Evolutionary conservation across 2,888 invertebrate genomes (phyloP).

Genomic region (Phasia obesa): DNA sequence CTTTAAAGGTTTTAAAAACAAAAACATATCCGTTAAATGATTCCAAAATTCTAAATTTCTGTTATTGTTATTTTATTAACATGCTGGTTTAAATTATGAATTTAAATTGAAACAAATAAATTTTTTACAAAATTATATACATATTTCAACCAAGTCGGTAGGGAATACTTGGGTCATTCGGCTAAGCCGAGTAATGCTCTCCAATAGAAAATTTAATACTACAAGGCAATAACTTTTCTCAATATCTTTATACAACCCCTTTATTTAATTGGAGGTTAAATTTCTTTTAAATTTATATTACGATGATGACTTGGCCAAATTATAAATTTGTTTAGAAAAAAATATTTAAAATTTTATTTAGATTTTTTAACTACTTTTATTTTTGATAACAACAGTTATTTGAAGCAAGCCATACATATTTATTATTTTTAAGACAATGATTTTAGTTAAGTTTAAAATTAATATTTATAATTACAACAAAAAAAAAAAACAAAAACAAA

Average conservation of each 20-base stretch:
- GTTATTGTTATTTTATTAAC: slow-evolving; percentile 1
- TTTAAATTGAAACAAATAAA: slow-evolving; percentile 48
- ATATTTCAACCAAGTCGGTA: not conserved
- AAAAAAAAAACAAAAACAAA: slow-evolving; percentile 58
- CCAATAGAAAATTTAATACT: not conserved
- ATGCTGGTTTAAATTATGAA: slow-evolving; percentile 35
- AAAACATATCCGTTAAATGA: slow-evolving; percentile 34
- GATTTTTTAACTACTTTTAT: slow-evolving; percentile 6
- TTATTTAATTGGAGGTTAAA: not conserved
- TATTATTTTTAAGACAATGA: slow-evolving; percentile 38
- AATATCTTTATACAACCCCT: not conserved
- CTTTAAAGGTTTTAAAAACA: slow-evolving; percentile 47
- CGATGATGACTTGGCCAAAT: slow-evolving; percentile 34
- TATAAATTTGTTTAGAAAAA: slow-evolving; percentile 57
- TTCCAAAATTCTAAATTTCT: slow-evolving; percentile 35
- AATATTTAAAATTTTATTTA: slow-evolving; percentile 37
- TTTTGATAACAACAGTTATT: slow-evolving; percentile 63
- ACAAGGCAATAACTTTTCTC: not conserved
- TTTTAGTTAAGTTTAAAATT: slow-evolving; percentile 49
- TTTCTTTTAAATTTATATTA: slow-evolving; percentile 10
- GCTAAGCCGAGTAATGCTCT: slow-evolving; percentile 33
- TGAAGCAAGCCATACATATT: slow-evolving; percentile 70
- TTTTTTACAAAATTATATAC: too few relatives aligned
- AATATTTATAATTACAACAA: slow-evolving; percentile 49
- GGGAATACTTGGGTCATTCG: slow-evolving; percentile 1